Base-by-base conservation (phyloP, 2,797 vertebrate genomes). In the Etheostoma nigrum region DNA sequence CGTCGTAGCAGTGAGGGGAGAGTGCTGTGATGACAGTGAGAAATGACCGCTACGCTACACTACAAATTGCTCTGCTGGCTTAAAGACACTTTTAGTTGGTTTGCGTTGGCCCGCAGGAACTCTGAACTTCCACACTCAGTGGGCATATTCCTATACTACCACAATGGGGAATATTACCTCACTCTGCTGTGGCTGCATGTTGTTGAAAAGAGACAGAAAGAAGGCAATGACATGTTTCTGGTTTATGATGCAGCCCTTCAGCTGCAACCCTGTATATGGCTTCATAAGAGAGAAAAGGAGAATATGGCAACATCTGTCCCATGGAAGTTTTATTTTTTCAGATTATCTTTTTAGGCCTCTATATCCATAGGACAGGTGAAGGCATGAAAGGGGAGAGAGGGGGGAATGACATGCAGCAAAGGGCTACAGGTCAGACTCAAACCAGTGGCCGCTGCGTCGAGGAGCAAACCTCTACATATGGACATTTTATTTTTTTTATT, bases 21-120 rank as follows among this genome's bases (percentile, higher is more conserved):
- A 68, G 57, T 30, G 78, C 64, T 83, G 81, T 69, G 72, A 83
- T 80, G 81, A 81, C 71, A 68, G 58, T 30, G 45, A 47, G 63
- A 88, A 82, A 77, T 48, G 77, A 72, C 47, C 1, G 11, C 78
- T 19, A 27, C 36, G 70, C 74, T 55, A 53, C 67, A 45, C 64
- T 59, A 66, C 70, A 84, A 87, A 86, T 62, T 62, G 80, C 78
- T 78, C 76, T 61, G 69, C 68, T 74, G 58, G 73, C 70, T 60
- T 54, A 82, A 78, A 78, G 64, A 84, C 85, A 86, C 68, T 80
- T 74, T 52, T 74, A 79, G 81, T 81, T 71, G 51, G 58, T 76
- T 68, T 66, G 76, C 15, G 19, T 15, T 36, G 61, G 61, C 80
- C 81, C 13, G 27, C 66, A 74, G 81, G 75, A 80, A 18, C 19